phyloP scores from a whole-genome alignment of 2,113 vertebrate genomes.

The Leuciscus idus region DNA sequence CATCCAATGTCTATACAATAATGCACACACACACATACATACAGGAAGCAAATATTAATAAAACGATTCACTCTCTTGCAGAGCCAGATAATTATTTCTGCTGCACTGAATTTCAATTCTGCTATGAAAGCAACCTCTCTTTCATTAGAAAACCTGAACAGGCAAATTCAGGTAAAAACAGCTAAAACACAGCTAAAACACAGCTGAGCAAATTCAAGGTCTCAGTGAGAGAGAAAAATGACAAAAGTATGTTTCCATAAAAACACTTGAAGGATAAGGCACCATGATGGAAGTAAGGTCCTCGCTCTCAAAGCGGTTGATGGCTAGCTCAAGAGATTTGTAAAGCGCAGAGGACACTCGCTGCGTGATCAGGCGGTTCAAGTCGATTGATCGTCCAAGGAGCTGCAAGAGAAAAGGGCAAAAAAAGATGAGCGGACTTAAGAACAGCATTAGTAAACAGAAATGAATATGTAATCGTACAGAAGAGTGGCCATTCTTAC shows the following conservation, averaged over 20 bases:
- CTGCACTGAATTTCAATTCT: conserved; percentile 8
- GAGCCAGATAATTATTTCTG: conserved; percentile 23
- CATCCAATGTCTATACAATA: not conserved
- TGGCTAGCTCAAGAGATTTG: conserved; percentile 85
- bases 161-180: not conserved
- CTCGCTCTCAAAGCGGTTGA: conserved; percentile 87
- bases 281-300: conserved; percentile 89
- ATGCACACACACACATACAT: not conserved
- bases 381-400: conserved; percentile 86
- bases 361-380: conserved; percentile 87
- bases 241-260: not conserved
- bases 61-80: not conserved
- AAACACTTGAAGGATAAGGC: conserved; percentile 32
- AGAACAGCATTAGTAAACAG: not conserved
- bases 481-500: conserved; percentile 65
- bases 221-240: not conserved
- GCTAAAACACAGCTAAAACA: no score
- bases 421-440: conserved; percentile 21
- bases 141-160: not conserved
- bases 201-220: not conserved
- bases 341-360: conserved; percentile 85
- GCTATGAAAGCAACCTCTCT: not conserved
- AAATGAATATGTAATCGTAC: not conserved
- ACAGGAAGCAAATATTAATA: not conserved
- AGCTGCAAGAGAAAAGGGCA: conserved; percentile 70